Evolutionary conservation across 2,797 vertebrate genomes (phyloP), one percentile per base, ranked within the genome.

Genomic region (Adelosebastes latens): DNA sequence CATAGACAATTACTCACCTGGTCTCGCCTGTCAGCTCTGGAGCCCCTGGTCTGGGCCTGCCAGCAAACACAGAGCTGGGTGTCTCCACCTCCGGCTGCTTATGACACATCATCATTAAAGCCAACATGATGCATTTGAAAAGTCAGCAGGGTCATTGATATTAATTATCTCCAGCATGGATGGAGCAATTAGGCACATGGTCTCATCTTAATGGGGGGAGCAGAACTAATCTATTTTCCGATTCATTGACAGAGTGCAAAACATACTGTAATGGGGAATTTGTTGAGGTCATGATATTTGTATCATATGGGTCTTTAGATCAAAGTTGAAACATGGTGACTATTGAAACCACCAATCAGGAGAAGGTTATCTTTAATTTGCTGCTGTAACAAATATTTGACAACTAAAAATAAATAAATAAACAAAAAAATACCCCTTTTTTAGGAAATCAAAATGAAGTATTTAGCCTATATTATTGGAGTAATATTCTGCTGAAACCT

Each of bases 81-180:
- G 82, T 84, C 85, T 87, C 81, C 82, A 90, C 90, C 88, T 91
- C 84, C 18, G 73, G 89, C 83, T 89, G 82, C 80, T 87, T 82
- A 78, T 91, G 90, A 94, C 93, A 94, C 84, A 88, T 85, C 87
- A 94, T 93, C 86, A 94, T 91, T 92, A 91, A 91, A 88, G 68
- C 75, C 74, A 86, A 86, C 81, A 91, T 93, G 92, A 93, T 87
- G 88, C 90, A 90, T 91, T 87, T 89, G 81, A 90, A 90, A 92
- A 85, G 87, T 90, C 87, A 87, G 81, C 73, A 27, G 83, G 86
- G 90, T 93, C 89, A 86, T 83, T 87, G 87, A 83, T 92, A 94
- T 91, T 94, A 94, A 93, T 93, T 93, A 93, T 91, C 83, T 81
- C 84, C 88, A 61, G 83, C 80, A 58, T 80, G 84, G 77, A 73